phyloP scores from a whole-genome alignment of 2,888 invertebrate genomes.

The Drosophila algonquin region DNA sequence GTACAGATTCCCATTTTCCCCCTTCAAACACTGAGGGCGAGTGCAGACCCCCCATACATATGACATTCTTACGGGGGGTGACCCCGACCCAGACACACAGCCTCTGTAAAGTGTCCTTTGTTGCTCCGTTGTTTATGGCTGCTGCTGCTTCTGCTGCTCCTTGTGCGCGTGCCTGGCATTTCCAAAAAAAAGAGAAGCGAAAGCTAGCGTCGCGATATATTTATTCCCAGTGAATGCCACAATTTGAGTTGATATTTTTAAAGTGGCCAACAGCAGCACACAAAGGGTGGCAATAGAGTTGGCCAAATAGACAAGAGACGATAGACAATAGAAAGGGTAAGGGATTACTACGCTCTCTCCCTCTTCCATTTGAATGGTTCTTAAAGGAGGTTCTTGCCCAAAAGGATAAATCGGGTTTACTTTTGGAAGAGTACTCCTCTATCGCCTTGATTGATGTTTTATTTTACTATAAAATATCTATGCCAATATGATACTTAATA shows the following conservation, averaged over 20 bases:
- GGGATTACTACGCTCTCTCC: too few species aligned
- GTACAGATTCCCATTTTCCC: conserved; percentile 60
- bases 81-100: conserved; percentile 23
- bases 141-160: conserved; percentile 47
- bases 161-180: conserved; percentile 69
- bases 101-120: conserved; percentile 44
- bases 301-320: neutral
- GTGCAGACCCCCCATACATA: conserved; percentile 23
- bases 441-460: neutral
- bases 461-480: neutral
- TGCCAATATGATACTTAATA: neutral
- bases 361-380: neutral
- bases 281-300: neutral
- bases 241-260: conserved; percentile 74
- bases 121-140: conserved; percentile 67
- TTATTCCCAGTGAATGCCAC: conserved; percentile 65
- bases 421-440: too few species aligned
- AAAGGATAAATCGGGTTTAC: too few species aligned
- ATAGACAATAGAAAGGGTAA: neutral
- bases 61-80: conserved; percentile 4
- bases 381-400: neutral
- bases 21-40: neutral
- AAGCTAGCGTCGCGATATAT: conserved; percentile 48
- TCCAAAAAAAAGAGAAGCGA: conserved; percentile 50
- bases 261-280: conserved; percentile 49